Evolutionary conservation across 2,888 invertebrate genomes (phyloP), one percentile per base, ranked within the genome.

Genomic region (Argyresthia albistria): DNA sequence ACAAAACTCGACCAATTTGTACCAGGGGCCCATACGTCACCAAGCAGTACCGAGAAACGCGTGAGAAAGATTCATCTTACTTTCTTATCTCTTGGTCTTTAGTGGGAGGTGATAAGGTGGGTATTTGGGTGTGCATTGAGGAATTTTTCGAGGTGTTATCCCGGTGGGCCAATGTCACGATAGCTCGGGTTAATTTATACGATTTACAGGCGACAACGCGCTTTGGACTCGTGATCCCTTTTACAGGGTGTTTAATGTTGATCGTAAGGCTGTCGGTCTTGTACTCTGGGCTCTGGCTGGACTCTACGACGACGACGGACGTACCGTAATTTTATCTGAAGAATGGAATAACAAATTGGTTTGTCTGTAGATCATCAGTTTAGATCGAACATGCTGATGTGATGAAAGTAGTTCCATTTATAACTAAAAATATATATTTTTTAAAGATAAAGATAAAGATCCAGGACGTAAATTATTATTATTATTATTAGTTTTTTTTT

Each of bases 201-300:
- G 81, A 81, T 83, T 83, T 83, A 84, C 80, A 75, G 82, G 76
- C 77, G 82, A 84, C 86, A 84, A 80, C 81, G 76, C 74, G 73
- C 76, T 72, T 46, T 53, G 35, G 11, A 46, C 37, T 66, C 63
- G 61, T 64, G 60, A 62, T 65, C 65, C 65, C 64, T 69, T 60
- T 64, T 65, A 72, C 64, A 66, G 70, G 64, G 56, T 72, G 73
- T 59, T 67, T 59, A 35, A 50, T 39, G 14, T 45, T 45, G 10
- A 45, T 16, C 10, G 10, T 15, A 14, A 45, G 45, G 45, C 16
- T 25, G 35, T 35, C 14, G 25, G 6, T 25, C 25, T 6, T 25
- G 6, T 25, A 25, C 25, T 25, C 25, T 4, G 6, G 25, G 25
- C n/a, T n/a, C n/a, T n/a, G n/a, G n/a, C 25, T 4, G 6, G 25